Evolutionary conservation across 2,888 invertebrate genomes (phyloP).

Genomic region (Andrena praecox): DNA sequence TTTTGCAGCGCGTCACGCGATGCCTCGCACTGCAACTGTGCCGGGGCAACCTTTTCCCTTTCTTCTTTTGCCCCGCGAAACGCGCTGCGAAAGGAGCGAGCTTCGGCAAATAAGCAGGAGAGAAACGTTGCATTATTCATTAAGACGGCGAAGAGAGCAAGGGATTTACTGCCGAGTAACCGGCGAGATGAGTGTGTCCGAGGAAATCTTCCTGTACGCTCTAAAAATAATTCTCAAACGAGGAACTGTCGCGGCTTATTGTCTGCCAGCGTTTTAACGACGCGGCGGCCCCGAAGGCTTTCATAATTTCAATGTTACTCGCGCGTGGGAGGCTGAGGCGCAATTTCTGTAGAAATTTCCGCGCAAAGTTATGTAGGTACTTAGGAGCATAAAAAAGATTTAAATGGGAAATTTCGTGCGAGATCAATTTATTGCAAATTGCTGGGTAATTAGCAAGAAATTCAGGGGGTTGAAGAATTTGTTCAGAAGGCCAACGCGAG

Average conservation of each 20-base stretch:
- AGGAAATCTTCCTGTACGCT: slow-evolving; percentile 21
- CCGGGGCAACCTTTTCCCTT: not conserved
- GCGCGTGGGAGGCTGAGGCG: not conserved
- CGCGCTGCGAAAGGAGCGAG: not conserved
- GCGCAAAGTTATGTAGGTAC: not conserved
- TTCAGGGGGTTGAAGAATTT: too few relatives aligned
- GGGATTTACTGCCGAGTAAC: not conserved
- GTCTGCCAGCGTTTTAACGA: slow-evolving; percentile 23
- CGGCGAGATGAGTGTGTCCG: not conserved
- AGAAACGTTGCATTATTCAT: slow-evolving; percentile 22
- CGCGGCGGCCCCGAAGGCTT: slow-evolving; percentile 2
- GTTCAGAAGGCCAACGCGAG: too few relatives aligned
- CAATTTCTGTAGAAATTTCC: not conserved
- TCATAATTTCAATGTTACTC: slow-evolving; percentile 13
- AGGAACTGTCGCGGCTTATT: slow-evolving; percentile 18
- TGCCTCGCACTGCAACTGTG: not conserved
- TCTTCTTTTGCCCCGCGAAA: not conserved
- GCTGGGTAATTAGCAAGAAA: too few relatives aligned
- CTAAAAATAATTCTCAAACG: slow-evolving; percentile 44
- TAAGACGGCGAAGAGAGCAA: not conserved
- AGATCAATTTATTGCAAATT: too few relatives aligned
- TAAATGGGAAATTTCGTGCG: too few relatives aligned
- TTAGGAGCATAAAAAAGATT: too few relatives aligned
- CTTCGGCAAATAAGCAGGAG: slow-evolving; percentile 7
- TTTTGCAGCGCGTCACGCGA: not conserved